phyloP scores from a whole-genome alignment of 2,888 invertebrate species.

The Aspidiotus destructor region DNA sequence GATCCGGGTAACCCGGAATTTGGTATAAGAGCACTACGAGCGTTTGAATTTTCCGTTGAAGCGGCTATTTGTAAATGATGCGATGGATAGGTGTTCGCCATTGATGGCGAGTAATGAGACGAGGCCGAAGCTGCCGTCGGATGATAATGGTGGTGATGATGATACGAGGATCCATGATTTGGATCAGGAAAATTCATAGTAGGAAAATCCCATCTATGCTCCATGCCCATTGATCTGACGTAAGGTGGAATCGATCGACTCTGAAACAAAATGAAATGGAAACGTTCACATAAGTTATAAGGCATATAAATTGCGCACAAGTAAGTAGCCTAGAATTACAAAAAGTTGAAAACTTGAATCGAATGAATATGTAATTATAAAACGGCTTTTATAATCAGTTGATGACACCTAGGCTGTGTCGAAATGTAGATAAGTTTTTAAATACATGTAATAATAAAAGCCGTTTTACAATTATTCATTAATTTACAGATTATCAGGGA shows the following conservation, averaged over 20 bases:
- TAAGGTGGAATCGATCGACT: conserved; percentile 30
- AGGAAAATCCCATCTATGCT: conserved; percentile 31
- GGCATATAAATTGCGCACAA: too few relatives aligned
- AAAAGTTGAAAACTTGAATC: too few relatives aligned
- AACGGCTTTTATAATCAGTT: too few relatives aligned
- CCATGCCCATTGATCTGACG: conserved; percentile 29
- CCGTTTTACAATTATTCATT: too few relatives aligned
- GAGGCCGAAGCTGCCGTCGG: conserved; percentile 7
- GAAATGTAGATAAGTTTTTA: too few relatives aligned
- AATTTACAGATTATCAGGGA: too few relatives aligned
- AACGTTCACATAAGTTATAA: too few relatives aligned
- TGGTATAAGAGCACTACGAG: conserved; percentile 22
- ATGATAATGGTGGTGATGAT: conserved; percentile 26
- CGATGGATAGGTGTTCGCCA: conserved; percentile 17
- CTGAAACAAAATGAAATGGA: conserved; percentile 1
- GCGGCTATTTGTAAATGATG: conserved; percentile 27
- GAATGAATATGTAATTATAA: too few relatives aligned
- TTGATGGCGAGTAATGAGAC: conserved; percentile 20
- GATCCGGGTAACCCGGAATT: conserved; percentile 13
- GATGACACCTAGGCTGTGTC: too few relatives aligned
- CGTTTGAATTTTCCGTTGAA: conserved; percentile 8
- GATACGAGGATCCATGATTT: conserved; percentile 15
- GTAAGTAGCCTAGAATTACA: too few relatives aligned
- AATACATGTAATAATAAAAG: too few relatives aligned
- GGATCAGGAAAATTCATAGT: conserved; percentile 27